These are phyloP conservation scores for Neoascia interrupta DNA, from an alignment of 2,888 invertebrate genomes.

Conservation along the genomic window DNA sequence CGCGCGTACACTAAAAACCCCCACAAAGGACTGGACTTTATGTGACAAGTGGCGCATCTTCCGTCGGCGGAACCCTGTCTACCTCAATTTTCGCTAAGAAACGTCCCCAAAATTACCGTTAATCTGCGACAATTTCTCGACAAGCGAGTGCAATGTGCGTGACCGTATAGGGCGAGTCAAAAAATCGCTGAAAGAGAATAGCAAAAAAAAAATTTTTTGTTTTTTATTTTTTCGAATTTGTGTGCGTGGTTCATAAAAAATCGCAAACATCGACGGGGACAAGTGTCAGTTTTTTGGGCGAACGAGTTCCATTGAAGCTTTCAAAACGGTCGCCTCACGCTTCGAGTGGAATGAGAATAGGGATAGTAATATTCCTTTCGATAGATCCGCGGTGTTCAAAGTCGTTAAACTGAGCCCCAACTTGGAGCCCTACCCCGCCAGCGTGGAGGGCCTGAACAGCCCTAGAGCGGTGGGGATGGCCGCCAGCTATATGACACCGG, in stretches of 20 bases:
- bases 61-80: slow-evolving; percentile 66
- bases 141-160: slow-evolving; percentile 51
- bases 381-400: slow-evolving; percentile 79
- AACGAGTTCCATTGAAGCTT: slow-evolving; percentile 74
- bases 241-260: slow-evolving; percentile 56
- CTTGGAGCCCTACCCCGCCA: slow-evolving; percentile 81
- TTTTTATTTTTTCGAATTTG: too few relatives aligned
- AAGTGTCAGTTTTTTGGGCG: slow-evolving; percentile 70
- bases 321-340: slow-evolving; percentile 80
- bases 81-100: slow-evolving; percentile 51
- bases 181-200: neutral
- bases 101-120: slow-evolving; percentile 3
- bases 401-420: slow-evolving; percentile 81
- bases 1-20: slow-evolving; percentile 21
- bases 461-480: slow-evolving; percentile 92
- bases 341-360: slow-evolving; percentile 80
- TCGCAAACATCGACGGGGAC: slow-evolving; percentile 70
- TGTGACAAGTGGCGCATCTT: slow-evolving; percentile 35
- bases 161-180: neutral
- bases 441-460: slow-evolving; percentile 81
- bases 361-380: slow-evolving; percentile 79
- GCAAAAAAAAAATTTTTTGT: neutral
- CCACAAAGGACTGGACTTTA: slow-evolving; percentile 54
- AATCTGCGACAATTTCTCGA: slow-evolving; percentile 12
- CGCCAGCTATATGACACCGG: slow-evolving; percentile 96